Evolutionary conservation across 1,140 invertebrate species (phyloP), one percentile per base, ranked within the genome.

Genomic region (Phthorimaea operculella): DNA sequence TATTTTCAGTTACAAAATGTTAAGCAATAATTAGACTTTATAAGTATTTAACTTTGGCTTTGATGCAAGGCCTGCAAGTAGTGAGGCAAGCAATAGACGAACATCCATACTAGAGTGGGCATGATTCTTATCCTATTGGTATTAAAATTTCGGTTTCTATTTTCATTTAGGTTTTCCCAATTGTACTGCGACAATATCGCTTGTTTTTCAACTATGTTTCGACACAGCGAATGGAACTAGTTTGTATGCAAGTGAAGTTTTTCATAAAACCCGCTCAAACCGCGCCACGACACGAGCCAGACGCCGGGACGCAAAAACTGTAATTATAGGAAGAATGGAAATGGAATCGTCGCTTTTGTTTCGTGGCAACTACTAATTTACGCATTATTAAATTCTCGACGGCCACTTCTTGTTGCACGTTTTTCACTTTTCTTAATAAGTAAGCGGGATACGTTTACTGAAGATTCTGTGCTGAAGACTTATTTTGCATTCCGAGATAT

Each of bases 201-300:
- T 59, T 64, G 54, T 64, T 64, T 64, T 64, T 62, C 51, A 58
- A 57, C 59, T 28, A 28, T 28, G 52, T 33, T 57, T 49, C 21
- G 21, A 28, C n/a, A 28, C 21, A 4, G 52, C 58, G 59, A 66
- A 60, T 66, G 55, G 45, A 64, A 64, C 62, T 67, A 62, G 55
- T 67, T 67, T 64, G 62, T 64, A 62, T 67, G 61, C 59, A 58
- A 60, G 54, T 54, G 56, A 64, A 62, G 62, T 64, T 67, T 66
- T 67, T 67, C 59, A 67, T 67, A 64, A 67, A 62, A 55, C 57
- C 28, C 17, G 57, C 49, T 52, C 57, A 58, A 62, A 58, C 58
- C 51, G n/a, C n/a, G n/a, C n/a, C n/a, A 6, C 2, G 21, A 2
- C 21, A 28, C 21, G 45, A 54, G 57, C 53, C 55, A 55, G 58